Conservation (phyloP, 2,113 vertebrate genomes). For the Strigops habroptila region DNA sequence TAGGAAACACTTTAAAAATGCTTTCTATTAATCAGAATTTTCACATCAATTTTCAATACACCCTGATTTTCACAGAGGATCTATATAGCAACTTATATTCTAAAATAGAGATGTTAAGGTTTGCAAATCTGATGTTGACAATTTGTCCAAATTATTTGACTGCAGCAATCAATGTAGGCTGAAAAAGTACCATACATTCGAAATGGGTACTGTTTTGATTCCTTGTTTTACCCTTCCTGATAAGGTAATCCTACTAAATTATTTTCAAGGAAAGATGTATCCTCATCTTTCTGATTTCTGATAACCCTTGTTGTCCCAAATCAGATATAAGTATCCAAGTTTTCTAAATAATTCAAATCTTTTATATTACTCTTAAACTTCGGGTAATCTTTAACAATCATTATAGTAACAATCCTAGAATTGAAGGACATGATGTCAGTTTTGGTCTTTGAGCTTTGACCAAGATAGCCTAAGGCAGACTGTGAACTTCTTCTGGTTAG, state of each 20-base stretch:
- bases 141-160: not conserved
- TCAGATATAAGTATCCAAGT: not conserved
- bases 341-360: not conserved
- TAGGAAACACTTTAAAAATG: not conserved
- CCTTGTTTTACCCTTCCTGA: not conserved
- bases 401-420: not conserved
- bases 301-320: not conserved
- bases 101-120: not conserved
- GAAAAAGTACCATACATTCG: not conserved
- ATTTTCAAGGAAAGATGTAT: not conserved
- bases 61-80: not conserved
- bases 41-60: not conserved
- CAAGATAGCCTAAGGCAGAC: not conserved
- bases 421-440: accelerated
- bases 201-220: not conserved
- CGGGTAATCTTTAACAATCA: not conserved
- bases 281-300: not conserved
- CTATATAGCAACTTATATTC: not conserved
- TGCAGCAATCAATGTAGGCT: not conserved
- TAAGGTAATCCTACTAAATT: not conserved
- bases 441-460: not conserved
- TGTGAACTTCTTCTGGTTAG: not conserved
- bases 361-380: not conserved
- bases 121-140: not conserved
- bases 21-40: not conserved